Evolutionary conservation across 2,888 invertebrate genomes (phyloP), one percentile per base, ranked within the genome.

Genomic region (Patella caerulea): DNA sequence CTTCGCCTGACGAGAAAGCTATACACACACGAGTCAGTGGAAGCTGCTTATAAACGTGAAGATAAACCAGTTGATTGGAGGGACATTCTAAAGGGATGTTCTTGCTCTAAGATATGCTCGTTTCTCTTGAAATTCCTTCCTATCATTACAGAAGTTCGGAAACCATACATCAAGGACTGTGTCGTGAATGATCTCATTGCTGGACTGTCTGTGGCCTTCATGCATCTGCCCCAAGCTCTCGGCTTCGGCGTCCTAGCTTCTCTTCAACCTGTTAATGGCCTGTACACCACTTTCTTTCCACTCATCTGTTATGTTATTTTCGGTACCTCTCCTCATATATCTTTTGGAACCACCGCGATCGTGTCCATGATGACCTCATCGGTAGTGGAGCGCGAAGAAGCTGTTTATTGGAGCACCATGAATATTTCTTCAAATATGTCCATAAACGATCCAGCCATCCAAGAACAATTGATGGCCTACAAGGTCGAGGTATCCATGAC

Each of bases 201-300:
- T n/a, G 90, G 89, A 2, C 75, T 90, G 17, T 88, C 88, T 12
- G 86, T 85, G n/a, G 88, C 86, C 19, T 88, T 89, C 79, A 84
- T 90, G 79, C 89, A 90, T 78, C 84, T 90, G 55, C 89, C 90
- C 0, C 90, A 89, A 79, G 88, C 88, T n/a, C 85, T 89, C 79
- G 89, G 88, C 2, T 88, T 87, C 74, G 88, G 88, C 24, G 78
- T 87, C 29, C 84, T 89, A 34, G 85, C 89, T 12, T 84, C 84
- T 14, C 81, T 89, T 17, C 81, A 83, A 5, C 87, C 88, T 12
- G 79, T 86, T 7, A 77, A 86, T 73, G 89, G 89, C 0, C 83
- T 89, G 24, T 89, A 89, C 80, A 82, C 86, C 0, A 86, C 88
- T 2, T 84, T 89, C 82, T 88, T 88, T 77, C 86, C 88, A 2